Base-by-base conservation (phyloP, 2,888 invertebrate genomes). In the Heliconius ethilla region DNA sequence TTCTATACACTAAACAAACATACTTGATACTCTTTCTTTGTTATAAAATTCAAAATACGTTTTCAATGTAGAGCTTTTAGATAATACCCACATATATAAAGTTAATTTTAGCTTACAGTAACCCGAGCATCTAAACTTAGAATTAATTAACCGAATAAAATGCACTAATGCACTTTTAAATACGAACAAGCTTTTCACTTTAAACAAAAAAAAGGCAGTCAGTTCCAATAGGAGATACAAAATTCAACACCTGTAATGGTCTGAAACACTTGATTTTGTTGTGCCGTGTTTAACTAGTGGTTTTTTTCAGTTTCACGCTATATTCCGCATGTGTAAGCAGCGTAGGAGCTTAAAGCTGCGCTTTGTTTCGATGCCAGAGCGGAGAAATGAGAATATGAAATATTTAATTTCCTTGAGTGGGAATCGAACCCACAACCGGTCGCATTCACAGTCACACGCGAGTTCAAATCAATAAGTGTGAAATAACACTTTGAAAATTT, bases 91-190 rank as follows among this genome's bases (percentile, higher is more conserved):
- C 62, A 45, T 62, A 62, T 74, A 63, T 74, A 63, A 63, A 63
- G 11, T 45, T 29, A 74, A 45, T 63, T 40, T 27, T 22, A 74
- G 72, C 74, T 40, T 29, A 45, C 74, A 74, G 18, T 63, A 74
- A 65, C 11, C n/a, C 27, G 29, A 66, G 62, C 25, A 37, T 73
- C 45, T 74, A 77, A 72, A 37, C 37, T 37, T 33, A 70, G 74
- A 74, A 78, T 78, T 78, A 80, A 80, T 78, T 80, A 80, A 65
- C 74, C 74, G 66, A 76, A 75, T 75, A 76, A 74, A 80, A 78
- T 76, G 51, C 74, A 67, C 27, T 75, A 80, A 79, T 78, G 74
- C 70, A 76, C 70, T 78, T 76, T 80, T 65, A 75, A 76, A 78
- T 80, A 72, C 76, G 51, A 66, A 65, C 75, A 63, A 75, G 74